These are phyloP conservation scores for Furcula furcula DNA, from an alignment of 2,888 invertebrate genomes.

Conservation along the genomic window DNA sequence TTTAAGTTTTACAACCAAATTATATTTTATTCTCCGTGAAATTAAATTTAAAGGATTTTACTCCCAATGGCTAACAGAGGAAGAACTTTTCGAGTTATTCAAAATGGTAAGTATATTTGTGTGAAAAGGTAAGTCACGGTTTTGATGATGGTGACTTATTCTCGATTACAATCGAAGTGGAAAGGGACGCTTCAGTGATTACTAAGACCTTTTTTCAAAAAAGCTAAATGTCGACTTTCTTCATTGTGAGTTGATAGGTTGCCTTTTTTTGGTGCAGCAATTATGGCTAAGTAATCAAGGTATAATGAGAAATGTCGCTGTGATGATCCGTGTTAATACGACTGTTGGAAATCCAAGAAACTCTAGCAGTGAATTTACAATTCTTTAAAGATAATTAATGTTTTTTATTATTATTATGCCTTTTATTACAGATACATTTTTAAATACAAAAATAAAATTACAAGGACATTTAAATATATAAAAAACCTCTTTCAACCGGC, in stretches of 20 bases:
- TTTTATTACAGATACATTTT: no score
- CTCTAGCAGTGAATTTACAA: no score
- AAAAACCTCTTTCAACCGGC: no score
- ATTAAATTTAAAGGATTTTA: conserved; percentile 1
- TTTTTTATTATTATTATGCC: no score
- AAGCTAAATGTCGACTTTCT: conserved; percentile 15
- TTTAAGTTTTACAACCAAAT: conserved; percentile 2
- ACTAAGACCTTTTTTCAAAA: conserved; percentile 12
- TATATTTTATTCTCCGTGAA: conserved; percentile 2
- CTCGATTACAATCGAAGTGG: conserved; percentile 51
- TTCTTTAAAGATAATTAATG: no score
- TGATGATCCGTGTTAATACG: background rate
- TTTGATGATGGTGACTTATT: conserved; percentile 37
- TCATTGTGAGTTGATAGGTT: conserved; percentile 17
- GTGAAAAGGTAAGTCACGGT: conserved; percentile 59
- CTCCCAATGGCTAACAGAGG: conserved; percentile 3
- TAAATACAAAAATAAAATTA: no score
- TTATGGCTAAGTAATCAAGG: conserved; percentile 26
- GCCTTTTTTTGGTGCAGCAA: conserved; percentile 13
- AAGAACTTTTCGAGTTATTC: conserved; percentile 5
- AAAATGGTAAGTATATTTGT: conserved; percentile 22
- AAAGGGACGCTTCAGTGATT: conserved; percentile 57
- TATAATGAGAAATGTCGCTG: conserved; percentile 23
- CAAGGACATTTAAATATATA: no score
- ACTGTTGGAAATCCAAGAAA: no score